Evolutionary conservation across 1,140 invertebrate genomes (phyloP), one percentile per base, ranked within the genome.

Genomic region (Yoshiicerus persimilis): DNA sequence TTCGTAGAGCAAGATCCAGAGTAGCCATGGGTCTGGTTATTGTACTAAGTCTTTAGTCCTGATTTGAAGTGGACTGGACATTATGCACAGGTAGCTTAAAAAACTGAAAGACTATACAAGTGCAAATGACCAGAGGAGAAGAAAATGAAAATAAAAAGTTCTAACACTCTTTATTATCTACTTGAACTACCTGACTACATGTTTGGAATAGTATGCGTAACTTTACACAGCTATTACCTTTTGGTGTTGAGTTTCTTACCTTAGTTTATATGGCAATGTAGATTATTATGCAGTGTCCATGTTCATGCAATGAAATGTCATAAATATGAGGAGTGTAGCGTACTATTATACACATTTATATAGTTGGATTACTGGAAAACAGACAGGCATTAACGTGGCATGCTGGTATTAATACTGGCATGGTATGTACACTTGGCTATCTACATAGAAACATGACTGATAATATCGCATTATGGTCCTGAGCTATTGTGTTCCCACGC

Each of bases 401-500:
- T 87, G 75, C 86, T 39, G 34, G 86, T 41, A 39, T 25, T 56
- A 56, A 56, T 56, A 56, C 47, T n/a, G 47, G n/a, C 20, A 47
- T 41, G 39, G 9, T 41, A 41, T 41, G 8, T 41, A 8, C 16
- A 10, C 9, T n/a, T 16, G 16, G 47, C 47, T 47, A 75, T 84
- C 38, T 85, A 56, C 23, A 23, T 77, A n/a, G 75, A 32, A 80
- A 80, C 75, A 34, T 80, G 75, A 80, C 75, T 88, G 88, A 88
- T 88, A 88, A 66, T 87, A 88, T 88, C 84, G 32, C 84, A 87
- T 87, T 87, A 77, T 88, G 32, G 32, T 85, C 34, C 30, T 38
- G 11, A 47, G 16, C 25, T 84, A 27, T 62, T 34, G 23, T n/a
- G 83, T 90, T 89, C 90, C 88, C 89, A 90, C 90, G 89, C 47